Conservation (phyloP, 2,888 invertebrate genomes). For the Hecatera dysodea region DNA sequence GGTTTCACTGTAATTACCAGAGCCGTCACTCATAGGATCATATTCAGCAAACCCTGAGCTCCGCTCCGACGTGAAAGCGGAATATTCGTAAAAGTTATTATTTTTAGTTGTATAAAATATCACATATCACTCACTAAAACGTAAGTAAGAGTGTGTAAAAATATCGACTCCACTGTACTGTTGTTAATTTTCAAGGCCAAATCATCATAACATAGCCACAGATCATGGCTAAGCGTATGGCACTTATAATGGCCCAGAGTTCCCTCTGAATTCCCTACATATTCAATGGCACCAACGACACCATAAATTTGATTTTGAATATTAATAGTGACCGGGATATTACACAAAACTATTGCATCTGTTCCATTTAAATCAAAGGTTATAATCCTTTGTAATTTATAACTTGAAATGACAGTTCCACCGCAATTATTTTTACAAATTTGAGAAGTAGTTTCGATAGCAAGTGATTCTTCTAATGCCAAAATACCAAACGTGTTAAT, state of each 20-base stretch:
- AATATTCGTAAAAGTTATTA: slow-evolving; percentile 38
- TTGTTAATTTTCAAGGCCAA: slow-evolving; percentile 44
- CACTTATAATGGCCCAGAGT: slow-evolving; percentile 47
- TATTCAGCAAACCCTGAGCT: slow-evolving; percentile 42
- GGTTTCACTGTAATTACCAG: slow-evolving; percentile 42
- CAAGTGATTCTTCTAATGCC: slow-evolving; percentile 42
- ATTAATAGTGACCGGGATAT: slow-evolving; percentile 49
- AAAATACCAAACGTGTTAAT: slow-evolving; percentile 39
- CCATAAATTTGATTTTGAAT: slow-evolving; percentile 43
- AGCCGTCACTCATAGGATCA: slow-evolving; percentile 42
- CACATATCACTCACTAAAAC: slow-evolving; percentile 41
- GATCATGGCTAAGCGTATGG: slow-evolving; percentile 49
- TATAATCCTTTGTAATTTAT: slow-evolving; percentile 44
- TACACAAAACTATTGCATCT: slow-evolving; percentile 44
- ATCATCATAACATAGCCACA: slow-evolving; percentile 46
- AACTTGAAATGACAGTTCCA: slow-evolving; percentile 39
- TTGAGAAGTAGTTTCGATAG: slow-evolving; percentile 43
- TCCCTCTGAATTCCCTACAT: slow-evolving; percentile 40
- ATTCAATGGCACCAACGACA: slow-evolving; percentile 43
- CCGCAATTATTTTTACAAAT: slow-evolving; percentile 42
- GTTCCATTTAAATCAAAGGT: slow-evolving; percentile 46
- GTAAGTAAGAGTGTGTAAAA: slow-evolving; percentile 40
- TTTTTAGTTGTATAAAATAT: slow-evolving; percentile 39
- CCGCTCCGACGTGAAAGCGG: slow-evolving; percentile 43
- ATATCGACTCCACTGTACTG: slow-evolving; percentile 43